Base-by-base conservation (phyloP, 2,888 invertebrate genomes). In the Clanis bilineata region DNA sequence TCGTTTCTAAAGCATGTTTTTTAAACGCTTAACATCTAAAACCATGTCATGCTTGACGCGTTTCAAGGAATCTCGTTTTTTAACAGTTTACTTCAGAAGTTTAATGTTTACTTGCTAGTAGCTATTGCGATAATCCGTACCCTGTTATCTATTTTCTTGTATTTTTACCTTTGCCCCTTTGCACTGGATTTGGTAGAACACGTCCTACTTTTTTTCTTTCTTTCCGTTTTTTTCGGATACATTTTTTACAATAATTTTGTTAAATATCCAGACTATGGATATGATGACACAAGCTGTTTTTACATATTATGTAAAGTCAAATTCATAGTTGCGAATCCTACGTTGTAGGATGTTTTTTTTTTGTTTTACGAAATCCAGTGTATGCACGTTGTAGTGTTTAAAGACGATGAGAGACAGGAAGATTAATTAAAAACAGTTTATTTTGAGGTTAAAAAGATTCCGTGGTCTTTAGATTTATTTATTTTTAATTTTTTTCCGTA, bases 41-140 rank as follows among this genome's bases (percentile, higher is more conserved):
- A 57, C 15, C 22, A 32, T 32, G n/a, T 56, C 58, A 39, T 58
- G 47, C 58, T 51, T 51, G 18, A 15, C 5, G 70, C 78, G 83
- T 88, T 90, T 85, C 91, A 88, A 90, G 75, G 90, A 88, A 88
- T 90, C 90, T 90, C 90, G 58, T 28, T 75, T 69, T 67, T 74
- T 73, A 64, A 64, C 61, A 59, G 60, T 63, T 65, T 76, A 76
- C 73, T 77, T 79, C 72, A 78, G 75, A 70, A 73, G 62, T 74
- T 87, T 77, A 74, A 79, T 89, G 87, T 89, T 78, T 83, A 92
- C 92, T 92, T 92, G 91, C 92, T 87, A 90, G 91, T 91, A 92
- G 91, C 91, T 92, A 91, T 91, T 90, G 92, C 92, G 90, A 79
- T 66, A 82, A 89, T 79, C 81, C 83, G 67, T 62, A 70, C 81